A percentile compares a stretch with the other conserved stretches of the same genome.
phyloP scores from a whole-genome alignment of 1,140 invertebrate species.

The Trichonephila clavata region DNA sequence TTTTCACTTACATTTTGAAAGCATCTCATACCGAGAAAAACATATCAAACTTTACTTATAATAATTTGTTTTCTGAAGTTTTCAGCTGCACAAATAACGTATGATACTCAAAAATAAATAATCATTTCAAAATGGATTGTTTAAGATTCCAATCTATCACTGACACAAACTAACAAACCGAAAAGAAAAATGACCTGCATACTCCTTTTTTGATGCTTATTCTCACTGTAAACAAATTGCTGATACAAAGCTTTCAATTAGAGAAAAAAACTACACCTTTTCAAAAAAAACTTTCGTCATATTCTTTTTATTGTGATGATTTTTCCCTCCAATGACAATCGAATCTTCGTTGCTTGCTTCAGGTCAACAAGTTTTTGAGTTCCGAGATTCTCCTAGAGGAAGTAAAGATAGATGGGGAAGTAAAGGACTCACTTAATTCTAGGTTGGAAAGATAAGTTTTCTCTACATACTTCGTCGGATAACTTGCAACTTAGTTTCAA shows the following conservation, averaged over 20 bases:
- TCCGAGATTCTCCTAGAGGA: neutral
- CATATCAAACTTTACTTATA: too few species aligned
- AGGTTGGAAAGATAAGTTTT: neutral
- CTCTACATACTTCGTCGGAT: neutral
- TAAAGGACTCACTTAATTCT: neutral
- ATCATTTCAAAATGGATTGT: too few species aligned
- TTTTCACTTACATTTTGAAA: too few species aligned
- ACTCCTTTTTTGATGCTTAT: neutral
- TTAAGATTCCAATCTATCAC: too few species aligned
- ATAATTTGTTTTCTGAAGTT: too few species aligned
- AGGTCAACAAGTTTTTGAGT: conserved; percentile 3
- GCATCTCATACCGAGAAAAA: too few species aligned
- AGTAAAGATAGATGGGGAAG: neutral
- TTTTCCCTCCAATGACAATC: neutral
- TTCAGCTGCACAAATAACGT: too few species aligned
- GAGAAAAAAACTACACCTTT: neutral
- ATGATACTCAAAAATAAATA: too few species aligned
- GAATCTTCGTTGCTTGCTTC: neutral
- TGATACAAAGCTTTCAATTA: neutral
- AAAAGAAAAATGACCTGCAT: neutral
- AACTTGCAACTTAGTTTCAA: neutral
- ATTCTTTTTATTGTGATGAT: neutral
- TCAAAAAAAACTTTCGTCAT: neutral
- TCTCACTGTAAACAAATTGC: neutral
- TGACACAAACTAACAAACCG: too few species aligned